Conservation (phyloP, 2,797 vertebrate genomes). For the Microctenopoma steveboyesi region DNA sequence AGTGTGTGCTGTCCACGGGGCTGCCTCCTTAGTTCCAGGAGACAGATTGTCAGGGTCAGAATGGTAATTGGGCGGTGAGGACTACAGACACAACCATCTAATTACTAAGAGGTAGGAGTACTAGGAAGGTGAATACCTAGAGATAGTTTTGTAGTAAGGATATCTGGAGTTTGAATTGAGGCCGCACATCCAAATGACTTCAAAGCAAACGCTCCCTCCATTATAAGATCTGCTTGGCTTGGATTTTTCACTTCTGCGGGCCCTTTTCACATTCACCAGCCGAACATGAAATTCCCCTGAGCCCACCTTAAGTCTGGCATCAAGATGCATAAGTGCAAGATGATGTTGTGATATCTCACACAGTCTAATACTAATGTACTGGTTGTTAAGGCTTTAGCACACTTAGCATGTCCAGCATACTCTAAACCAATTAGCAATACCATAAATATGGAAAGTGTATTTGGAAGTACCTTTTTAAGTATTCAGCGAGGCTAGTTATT, state of each 20-base stretch:
- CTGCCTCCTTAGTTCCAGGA: slow-evolving; percentile 30
- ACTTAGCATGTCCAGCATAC: no score
- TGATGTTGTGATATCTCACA: no score
- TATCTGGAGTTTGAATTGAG: not conserved
- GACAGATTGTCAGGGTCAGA: slow-evolving; percentile 46
- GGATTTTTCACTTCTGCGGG: not conserved
- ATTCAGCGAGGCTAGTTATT: not conserved
- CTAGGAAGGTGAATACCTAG: slow-evolving; percentile 3
- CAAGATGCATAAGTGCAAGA: not conserved
- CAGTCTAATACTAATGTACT: no score
- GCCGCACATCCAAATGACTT: slow-evolving; percentile 1
- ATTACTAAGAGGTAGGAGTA: slow-evolving; percentile 41
- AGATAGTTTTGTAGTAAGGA: slow-evolving; percentile 14
- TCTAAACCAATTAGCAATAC: no score
- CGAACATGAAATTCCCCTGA: not conserved
- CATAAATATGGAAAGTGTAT: not conserved
- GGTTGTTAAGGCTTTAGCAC: no score
- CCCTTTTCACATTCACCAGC: not conserved
- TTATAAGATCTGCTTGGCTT: not conserved
- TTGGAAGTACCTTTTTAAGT: slow-evolving; percentile 10
- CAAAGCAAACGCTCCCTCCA: not conserved
- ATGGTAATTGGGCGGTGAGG: slow-evolving; percentile 61
- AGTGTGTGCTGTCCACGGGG: slow-evolving; percentile 22
- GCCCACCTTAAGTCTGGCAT: no score
- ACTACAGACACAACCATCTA: slow-evolving; percentile 41